phyloP scores from a whole-genome alignment of 2,888 invertebrate genomes.

The Notodonta ziczac region DNA sequence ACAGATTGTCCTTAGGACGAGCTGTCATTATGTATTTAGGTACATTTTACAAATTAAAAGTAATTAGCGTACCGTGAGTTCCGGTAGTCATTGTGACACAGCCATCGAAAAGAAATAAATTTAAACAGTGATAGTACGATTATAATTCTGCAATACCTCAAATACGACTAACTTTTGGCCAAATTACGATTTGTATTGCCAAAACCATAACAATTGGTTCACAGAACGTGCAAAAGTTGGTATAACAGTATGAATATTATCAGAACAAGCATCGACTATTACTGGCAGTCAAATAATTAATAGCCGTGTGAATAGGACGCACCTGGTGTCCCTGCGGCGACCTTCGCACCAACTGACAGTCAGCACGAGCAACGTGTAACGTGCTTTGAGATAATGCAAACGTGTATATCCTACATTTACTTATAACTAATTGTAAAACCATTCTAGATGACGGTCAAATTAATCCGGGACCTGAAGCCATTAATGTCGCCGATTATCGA shows the following conservation, averaged over 20 bases:
- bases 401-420: not conserved
- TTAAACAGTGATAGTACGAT: not conserved
- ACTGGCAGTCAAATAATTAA: not conserved
- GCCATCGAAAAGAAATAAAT: not conserved
- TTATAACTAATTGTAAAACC: too few relatives aligned
- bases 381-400: not conserved
- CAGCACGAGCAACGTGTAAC: not conserved
- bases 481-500: too few relatives aligned
- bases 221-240: too few relatives aligned
- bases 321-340: not conserved
- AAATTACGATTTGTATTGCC: not conserved
- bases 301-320: not conserved
- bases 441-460: too few relatives aligned
- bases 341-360: conserved; percentile 1
- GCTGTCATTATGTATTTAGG: too few relatives aligned
- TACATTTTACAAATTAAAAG: not conserved
- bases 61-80: not conserved
- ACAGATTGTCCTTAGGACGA: too few relatives aligned
- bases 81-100: not conserved
- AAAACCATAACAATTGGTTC: too few relatives aligned
- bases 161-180: too few relatives aligned
- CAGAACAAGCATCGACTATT: not conserved
- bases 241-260: too few relatives aligned
- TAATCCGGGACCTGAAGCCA: too few relatives aligned
- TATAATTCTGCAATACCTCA: not conserved